Evolutionary conservation across 2,113 vertebrate species (phyloP), one percentile per base, ranked within the genome.

Genomic region (Strix uralensis): DNA sequence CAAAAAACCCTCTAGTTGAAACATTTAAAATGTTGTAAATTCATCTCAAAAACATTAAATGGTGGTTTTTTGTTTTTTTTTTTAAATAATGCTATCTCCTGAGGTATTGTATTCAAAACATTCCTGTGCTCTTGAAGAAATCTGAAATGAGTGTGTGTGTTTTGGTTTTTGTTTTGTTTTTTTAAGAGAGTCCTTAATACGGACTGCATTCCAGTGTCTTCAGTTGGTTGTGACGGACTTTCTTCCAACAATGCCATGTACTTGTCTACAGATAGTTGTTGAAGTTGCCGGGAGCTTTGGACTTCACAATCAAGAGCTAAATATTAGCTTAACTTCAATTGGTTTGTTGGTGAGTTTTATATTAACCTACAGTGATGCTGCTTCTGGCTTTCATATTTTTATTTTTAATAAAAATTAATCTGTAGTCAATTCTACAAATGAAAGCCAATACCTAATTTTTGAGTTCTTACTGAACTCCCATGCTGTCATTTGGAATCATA

Each of bases 191-290:
- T 99, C 99, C 36, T 98, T 99, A 97, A 99, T 99, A 97, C 98
- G 99, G 98, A 99, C 99, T 96, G 99, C 99, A 88, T 99, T 99
- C 98, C 99, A 99, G 97, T 99, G 99, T 99, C 99, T 99, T 97
- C 99, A 99, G 97, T 98, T 99, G 98, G 99, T 99, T 97, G 99
- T 99, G 98, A 99, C 99, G 14, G 99, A 99, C 98, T 99, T 99
- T 98, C 98, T 99, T 69, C 99, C 99, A 96, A 99, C 99, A 62
- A 99, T 99, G 99, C 99, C 99, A 94, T 99, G 99, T 97, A 99
- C 98, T 88, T 99, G 99, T 98, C 99, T 99, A 67, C 99, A 99
- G 98, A 99, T 99, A 90, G 99, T 99, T 80, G 99, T 99, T 96
- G 99, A 99, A 96, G 99, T 99, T 95, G 99, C 99, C 61, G 99